Evolutionary conservation across 2,113 vertebrate species (phyloP).

Genomic region (Kryptolebias marmoratus): DNA sequence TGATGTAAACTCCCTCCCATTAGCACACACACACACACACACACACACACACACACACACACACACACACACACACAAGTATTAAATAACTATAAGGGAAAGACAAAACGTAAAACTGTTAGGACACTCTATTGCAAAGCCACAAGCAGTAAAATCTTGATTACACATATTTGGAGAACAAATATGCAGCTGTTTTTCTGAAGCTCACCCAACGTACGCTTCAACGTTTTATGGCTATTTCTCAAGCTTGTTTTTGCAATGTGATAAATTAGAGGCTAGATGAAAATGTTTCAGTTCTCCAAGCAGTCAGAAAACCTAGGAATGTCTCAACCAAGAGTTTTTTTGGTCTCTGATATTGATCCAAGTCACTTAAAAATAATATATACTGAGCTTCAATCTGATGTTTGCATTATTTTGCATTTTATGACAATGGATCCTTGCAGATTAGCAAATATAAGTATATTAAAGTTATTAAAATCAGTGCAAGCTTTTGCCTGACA

Average conservation of each 20-base stretch:
- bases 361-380: no score
- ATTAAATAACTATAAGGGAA: not conserved
- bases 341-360: no score
- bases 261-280: not conserved
- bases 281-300: constrained; percentile 10
- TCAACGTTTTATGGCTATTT: not conserved
- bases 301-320: not conserved
- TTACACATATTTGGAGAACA: not conserved
- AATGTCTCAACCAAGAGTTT: not conserved
- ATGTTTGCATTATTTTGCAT: no score
- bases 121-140: constrained; percentile 15
- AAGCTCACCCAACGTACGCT: not conserved
- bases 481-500: no score
- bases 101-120: constrained; percentile 8
- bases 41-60: not conserved
- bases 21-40: constrained; percentile 8
- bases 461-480: no score
- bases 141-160: constrained; percentile 1
- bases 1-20: not conserved
- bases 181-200: not conserved
- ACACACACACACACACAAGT: not conserved
- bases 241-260: not conserved
- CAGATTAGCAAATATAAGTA: no score
- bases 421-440: no score
- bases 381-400: no score